Conservation (phyloP, 2,113 vertebrate genomes). For the Nymphicus hollandicus region DNA sequence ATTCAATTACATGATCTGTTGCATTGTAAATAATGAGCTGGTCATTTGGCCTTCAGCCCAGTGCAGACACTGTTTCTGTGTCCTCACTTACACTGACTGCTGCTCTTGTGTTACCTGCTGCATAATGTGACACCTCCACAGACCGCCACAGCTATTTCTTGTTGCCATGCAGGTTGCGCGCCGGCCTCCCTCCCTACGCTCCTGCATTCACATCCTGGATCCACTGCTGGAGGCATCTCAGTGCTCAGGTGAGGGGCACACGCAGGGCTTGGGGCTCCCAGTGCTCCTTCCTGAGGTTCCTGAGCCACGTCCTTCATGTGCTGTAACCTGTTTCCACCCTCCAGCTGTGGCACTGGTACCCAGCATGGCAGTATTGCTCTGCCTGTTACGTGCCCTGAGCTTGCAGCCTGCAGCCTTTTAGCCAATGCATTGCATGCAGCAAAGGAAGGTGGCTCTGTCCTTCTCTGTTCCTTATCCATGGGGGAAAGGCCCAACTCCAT, state of each 20-base stretch:
- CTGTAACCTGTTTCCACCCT: not conserved
- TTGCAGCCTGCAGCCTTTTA: not conserved
- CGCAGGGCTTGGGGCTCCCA: not conserved
- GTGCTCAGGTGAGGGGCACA: slow-evolving; percentile 71
- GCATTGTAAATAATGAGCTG: slow-evolving; percentile 4
- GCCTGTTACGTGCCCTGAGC: rapidly evolving
- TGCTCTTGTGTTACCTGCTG: not conserved
- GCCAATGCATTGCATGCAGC: rapidly evolving
- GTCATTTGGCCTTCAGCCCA: not conserved
- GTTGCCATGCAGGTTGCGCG: slow-evolving; percentile 73
- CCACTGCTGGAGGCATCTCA: slow-evolving; percentile 86
- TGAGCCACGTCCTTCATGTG: rapidly evolving
- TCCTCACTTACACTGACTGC: not conserved
- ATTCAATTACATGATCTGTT: slow-evolving; percentile 22
- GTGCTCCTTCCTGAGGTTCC: not conserved
- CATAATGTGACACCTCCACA: not conserved
- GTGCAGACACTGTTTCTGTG: not conserved
- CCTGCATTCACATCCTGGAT: slow-evolving; percentile 83
- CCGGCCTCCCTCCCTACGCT: slow-evolving; percentile 81
- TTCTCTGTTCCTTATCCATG: not conserved
- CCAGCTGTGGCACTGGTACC: not conserved
- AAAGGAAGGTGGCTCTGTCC: not conserved
- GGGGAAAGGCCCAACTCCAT: not conserved
- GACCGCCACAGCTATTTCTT: not conserved
- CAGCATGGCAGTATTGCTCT: not conserved